Evolutionary conservation across 2,888 invertebrate species (phyloP).

Genomic region (Ditula angustiorana): DNA sequence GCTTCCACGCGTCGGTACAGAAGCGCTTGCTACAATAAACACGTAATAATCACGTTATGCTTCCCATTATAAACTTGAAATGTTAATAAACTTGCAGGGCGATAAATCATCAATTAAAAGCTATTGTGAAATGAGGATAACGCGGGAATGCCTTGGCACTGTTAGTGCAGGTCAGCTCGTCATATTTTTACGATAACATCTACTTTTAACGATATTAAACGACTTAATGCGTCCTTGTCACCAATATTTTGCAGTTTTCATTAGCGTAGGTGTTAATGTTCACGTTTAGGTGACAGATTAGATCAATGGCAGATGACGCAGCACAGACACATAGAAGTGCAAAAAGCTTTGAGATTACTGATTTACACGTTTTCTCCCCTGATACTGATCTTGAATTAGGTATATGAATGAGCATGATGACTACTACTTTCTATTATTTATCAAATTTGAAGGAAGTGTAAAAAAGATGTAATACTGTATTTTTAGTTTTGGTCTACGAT

Average conservation of each 20-base stretch:
- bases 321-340: no score
- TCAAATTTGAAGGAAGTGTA: no score
- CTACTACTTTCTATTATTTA: no score
- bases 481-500: no score
- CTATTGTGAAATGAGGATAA: background rate
- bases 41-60: background rate
- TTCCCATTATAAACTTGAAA: background rate
- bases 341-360: no score
- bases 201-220: background rate
- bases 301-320: background rate
- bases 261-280: background rate
- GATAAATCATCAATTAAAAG: background rate
- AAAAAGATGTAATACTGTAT: no score
- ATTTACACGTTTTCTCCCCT: no score
- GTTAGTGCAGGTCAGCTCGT: background rate
- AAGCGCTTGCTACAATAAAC: background rate
- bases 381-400: no score
- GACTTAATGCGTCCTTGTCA: conserved; percentile 1
- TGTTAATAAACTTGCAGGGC: background rate
- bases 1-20: background rate
- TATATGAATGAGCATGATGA: no score
- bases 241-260: background rate
- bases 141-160: background rate
- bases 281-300: background rate
- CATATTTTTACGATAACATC: background rate